Percentiles rank a stretch among this genome's conserved stretches.
phyloP scores from a whole-genome alignment of 2,797 vertebrate species.

The Poecilia velifera region DNA sequence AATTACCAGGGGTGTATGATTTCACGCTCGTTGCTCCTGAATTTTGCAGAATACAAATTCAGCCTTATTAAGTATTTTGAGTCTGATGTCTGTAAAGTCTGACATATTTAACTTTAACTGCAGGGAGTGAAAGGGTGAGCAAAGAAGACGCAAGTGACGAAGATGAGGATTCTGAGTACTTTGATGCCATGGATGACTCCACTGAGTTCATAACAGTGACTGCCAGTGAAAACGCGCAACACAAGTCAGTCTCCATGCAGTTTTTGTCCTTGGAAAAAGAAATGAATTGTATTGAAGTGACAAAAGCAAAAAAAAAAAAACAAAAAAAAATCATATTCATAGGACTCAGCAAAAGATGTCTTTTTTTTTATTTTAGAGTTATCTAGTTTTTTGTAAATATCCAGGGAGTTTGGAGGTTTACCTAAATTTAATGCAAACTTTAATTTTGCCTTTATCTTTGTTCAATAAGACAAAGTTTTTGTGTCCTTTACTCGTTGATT shows the following conservation, averaged over 20 bases:
- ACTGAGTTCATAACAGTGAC: slow-evolving; percentile 97
- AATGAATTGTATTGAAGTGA: neutral
- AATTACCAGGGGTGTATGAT: slow-evolving; percentile 60
- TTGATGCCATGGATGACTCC: slow-evolving; percentile 99
- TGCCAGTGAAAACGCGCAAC: slow-evolving; percentile 87
- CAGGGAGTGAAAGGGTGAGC: slow-evolving; percentile 81
- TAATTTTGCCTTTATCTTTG: neutral
- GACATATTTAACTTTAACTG: slow-evolving; percentile 31
- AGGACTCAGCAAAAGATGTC: neutral
- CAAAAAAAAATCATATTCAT: neutral
- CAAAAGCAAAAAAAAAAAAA: neutral
- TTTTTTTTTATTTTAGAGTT: neutral
- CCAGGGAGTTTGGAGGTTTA: neutral
- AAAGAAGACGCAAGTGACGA: slow-evolving; percentile 98
- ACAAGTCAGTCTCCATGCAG: slow-evolving; percentile 83
- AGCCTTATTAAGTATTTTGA: slow-evolving; percentile 3
- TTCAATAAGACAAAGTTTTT: neutral
- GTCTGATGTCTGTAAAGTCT: slow-evolving; percentile 21
- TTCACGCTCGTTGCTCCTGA: slow-evolving; percentile 39
- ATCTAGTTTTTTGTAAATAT: neutral
- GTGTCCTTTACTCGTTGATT: neutral
- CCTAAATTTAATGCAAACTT: neutral
- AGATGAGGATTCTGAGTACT: slow-evolving; percentile 99
- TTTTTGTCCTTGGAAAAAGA: neutral
- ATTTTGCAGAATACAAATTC: slow-evolving; percentile 29